phyloP scores from a whole-genome alignment of 2,888 invertebrate genomes.

The Melieria omissa region DNA sequence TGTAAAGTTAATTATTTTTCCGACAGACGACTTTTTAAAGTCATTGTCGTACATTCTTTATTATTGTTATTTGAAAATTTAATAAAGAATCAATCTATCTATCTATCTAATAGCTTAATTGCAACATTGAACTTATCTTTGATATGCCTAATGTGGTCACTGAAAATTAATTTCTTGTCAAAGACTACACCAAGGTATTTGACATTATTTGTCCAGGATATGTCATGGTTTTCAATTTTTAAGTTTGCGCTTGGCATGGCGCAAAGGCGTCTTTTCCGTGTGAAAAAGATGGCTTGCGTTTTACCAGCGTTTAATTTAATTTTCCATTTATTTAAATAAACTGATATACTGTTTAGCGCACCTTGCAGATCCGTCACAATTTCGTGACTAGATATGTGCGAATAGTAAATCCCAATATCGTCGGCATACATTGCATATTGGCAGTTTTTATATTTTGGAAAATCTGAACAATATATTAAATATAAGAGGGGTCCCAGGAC shows the following conservation, averaged over 20 bases:
- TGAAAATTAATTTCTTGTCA: constrained; percentile 14
- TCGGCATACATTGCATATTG: constrained; percentile 14
- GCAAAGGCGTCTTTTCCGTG: constrained; percentile 14
- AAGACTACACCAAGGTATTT: constrained; percentile 5
- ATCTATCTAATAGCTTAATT: too few relatives aligned
- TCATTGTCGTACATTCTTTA: too few relatives aligned
- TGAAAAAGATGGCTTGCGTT: constrained; percentile 26
- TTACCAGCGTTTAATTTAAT: constrained; percentile 15
- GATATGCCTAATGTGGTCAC: not conserved
- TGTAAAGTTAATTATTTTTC: too few relatives aligned
- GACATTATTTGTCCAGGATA: not conserved
- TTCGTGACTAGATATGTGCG: constrained; percentile 14
- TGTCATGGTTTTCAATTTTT: constrained; percentile 6
- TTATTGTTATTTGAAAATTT: too few relatives aligned
- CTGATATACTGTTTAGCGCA: constrained; percentile 10
- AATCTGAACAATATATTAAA: constrained; percentile 11
- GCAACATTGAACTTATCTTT: too few relatives aligned
- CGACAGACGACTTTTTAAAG: too few relatives aligned
- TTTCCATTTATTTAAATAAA: constrained; percentile 12
- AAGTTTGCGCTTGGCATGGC: constrained; percentile 6
- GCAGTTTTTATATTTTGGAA: constrained; percentile 1
- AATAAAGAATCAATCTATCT: too few relatives aligned
- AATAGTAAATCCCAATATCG: constrained; percentile 13
- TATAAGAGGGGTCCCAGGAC: constrained; percentile 20
- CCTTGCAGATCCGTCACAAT: constrained; percentile 11